Evolutionary conservation across 2,888 invertebrate genomes (phyloP), one percentile per base, ranked within the genome.

Genomic region (Trachelus stipa): DNA sequence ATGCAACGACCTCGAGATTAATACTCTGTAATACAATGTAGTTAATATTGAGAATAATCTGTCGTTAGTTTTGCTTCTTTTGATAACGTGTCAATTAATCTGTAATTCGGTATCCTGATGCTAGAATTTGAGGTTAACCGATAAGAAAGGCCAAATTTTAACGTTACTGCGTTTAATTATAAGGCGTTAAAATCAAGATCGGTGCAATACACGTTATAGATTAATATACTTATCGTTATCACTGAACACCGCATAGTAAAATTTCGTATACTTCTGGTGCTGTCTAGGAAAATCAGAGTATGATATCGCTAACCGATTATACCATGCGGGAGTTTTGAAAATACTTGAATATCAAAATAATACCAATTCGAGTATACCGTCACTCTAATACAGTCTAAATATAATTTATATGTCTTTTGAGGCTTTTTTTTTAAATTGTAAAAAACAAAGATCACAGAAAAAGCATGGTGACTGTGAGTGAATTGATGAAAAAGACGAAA

Each of bases 1-100:
- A 84, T 81, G 84, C 85, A 84, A 83, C 83, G 82, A 85, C 84
- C 85, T 86, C 56, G 56, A 23, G 56, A 56, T 56, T 56, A 56
- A 23, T 56, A 56, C 9, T 56, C 9, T 56, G 9, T 6, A 1
- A 40, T 40, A 23, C 56, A 23, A 2, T 23, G 56, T 56, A 56
- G 23, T 23, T 56, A 23, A 56, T 56, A 9, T 40, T 40, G 23
- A 15, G 6, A 23, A 40, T 15, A 40, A 40, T 40, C 6, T 56
- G 23, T 23, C 23, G 9, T 6, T 56, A 56, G 23, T 15, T 56
- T 56, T 56, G 15, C 0, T 56, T 56, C 1, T 9, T 56, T 56
- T 56, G 6, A 15, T 40, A 40, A 40, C 6, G 6, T 23, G 0
- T 40, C 9, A 6, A 40, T 15, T 23, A 40, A 40, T 40, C 15